phyloP scores from a whole-genome alignment of 2,888 invertebrate genomes.

The Lepetodrilus schrolli region DNA sequence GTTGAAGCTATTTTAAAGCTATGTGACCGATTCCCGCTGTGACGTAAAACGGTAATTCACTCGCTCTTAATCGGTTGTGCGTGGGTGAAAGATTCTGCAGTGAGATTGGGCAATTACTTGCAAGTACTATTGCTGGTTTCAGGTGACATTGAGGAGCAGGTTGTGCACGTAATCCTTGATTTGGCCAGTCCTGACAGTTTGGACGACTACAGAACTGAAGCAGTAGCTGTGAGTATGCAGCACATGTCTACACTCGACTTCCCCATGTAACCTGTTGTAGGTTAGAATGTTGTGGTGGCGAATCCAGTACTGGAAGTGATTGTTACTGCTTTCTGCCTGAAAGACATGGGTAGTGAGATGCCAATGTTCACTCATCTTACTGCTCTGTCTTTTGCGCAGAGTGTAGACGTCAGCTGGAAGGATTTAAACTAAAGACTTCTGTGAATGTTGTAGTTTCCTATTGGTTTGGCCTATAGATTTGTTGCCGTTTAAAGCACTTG shows the following conservation, averaged over 20 bases:
- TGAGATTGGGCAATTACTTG: too few species aligned
- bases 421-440: too few species aligned
- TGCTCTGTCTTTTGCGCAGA: constrained; percentile 96
- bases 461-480: too few species aligned
- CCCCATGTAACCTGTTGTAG: neutral
- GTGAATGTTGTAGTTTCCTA: too few species aligned
- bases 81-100: too few species aligned
- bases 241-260: too few species aligned
- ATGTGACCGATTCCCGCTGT: too few species aligned
- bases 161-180: constrained; percentile 81
- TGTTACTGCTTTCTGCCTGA: constrained; percentile 79
- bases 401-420: neutral
- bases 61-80: too few species aligned
- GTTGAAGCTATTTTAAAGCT: too few species aligned
- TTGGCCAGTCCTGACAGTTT: constrained; percentile 78
- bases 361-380: constrained; percentile 84
- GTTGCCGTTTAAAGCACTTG: too few species aligned
- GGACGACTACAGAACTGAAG: constrained; percentile 77
- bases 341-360: constrained; percentile 99
- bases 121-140: constrained; percentile 56
- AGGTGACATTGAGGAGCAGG: constrained; percentile 80
- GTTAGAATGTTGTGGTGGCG: neutral
- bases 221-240: constrained; percentile 72
- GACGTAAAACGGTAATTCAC: too few species aligned
- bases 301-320: neutral